Conservation (phyloP, 1,140 invertebrate species). For the Drosophila pectinifera region DNA sequence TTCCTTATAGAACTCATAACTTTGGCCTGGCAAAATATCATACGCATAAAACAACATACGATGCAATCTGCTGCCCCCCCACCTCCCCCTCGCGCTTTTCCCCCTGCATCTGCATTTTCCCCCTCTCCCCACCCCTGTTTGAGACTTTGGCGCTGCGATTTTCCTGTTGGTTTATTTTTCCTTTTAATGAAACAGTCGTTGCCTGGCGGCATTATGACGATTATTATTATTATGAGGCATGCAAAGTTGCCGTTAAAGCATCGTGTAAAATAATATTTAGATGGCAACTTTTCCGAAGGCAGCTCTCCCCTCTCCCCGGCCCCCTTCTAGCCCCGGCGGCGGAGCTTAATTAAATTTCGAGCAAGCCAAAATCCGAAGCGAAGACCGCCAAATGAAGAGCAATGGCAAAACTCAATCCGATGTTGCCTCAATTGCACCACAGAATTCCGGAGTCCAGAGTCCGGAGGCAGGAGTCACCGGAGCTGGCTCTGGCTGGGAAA, state of each 20-base stretch:
- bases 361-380: slow-evolving; percentile 54
- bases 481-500: slow-evolving; percentile 23
- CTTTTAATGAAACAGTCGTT: slow-evolving; percentile 80
- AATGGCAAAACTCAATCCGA: slow-evolving; percentile 45
- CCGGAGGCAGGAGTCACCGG: neutral
- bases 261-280: slow-evolving; percentile 82
- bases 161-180: slow-evolving; percentile 61
- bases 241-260: slow-evolving; percentile 79
- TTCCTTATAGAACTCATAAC: slow-evolving; percentile 56
- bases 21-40: slow-evolving; percentile 79
- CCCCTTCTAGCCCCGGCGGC: slow-evolving; percentile 17
- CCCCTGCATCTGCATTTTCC: neutral
- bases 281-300: slow-evolving; percentile 51
- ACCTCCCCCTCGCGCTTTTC: neutral
- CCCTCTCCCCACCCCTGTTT: neutral
- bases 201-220: slow-evolving; percentile 76
- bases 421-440: slow-evolving; percentile 36
- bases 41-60: slow-evolving; percentile 80
- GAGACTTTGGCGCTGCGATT: slow-evolving; percentile 19
- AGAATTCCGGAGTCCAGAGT: slow-evolving; percentile 19
- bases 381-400: slow-evolving; percentile 66
- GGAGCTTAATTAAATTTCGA: slow-evolving; percentile 76
- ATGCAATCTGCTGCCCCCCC: slow-evolving; percentile 11
- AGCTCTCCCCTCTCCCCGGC: too few relatives aligned
- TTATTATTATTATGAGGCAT: slow-evolving; percentile 82